phyloP scores from a whole-genome alignment of 2,113 vertebrate species.

The Brachionichthys hirsutus region DNA sequence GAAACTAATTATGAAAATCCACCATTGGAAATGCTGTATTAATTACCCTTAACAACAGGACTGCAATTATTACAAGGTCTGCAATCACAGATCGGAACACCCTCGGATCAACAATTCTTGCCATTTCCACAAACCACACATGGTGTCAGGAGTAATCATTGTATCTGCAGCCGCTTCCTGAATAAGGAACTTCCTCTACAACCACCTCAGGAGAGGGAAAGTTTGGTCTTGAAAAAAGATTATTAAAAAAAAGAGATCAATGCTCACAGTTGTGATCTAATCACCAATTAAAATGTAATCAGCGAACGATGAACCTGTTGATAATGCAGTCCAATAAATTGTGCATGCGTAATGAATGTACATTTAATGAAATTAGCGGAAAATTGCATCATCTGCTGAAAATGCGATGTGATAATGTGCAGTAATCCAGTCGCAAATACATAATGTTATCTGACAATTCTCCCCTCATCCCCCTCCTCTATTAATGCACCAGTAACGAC shows the following conservation, averaged over 20 bases:
- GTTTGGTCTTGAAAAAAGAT: conserved; percentile 17
- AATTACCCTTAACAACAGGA: no score
- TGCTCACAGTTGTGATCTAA: conserved; percentile 43
- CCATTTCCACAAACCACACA: conserved; percentile 6
- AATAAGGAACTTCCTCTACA: conserved; percentile 33
- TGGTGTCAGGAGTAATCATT: conserved; percentile 31
- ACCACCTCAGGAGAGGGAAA: conserved; percentile 35
- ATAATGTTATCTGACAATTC: conserved; percentile 36
- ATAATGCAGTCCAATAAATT: conserved; percentile 63
- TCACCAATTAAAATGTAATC: conserved; percentile 63
- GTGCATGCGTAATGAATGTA: conserved; percentile 62
- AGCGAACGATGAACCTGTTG: conserved; percentile 60
- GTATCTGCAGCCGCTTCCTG: conserved; percentile 36
- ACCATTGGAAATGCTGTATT: no score
- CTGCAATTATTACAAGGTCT: neutral
- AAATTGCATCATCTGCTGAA: conserved; percentile 42
- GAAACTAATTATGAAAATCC: no score
- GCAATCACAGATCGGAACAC: conserved; percentile 16
- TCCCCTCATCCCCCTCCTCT: neutral
- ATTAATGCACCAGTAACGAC: conserved; percentile 15
- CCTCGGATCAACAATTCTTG: conserved; percentile 17
- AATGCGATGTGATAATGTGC: conserved; percentile 42
- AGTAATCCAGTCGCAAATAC: conserved; percentile 45
- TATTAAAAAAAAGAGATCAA: conserved; percentile 15
- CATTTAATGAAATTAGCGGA: conserved; percentile 54